Conservation (phyloP, 2,888 invertebrate species). For the Drosophila koepferae region DNA sequence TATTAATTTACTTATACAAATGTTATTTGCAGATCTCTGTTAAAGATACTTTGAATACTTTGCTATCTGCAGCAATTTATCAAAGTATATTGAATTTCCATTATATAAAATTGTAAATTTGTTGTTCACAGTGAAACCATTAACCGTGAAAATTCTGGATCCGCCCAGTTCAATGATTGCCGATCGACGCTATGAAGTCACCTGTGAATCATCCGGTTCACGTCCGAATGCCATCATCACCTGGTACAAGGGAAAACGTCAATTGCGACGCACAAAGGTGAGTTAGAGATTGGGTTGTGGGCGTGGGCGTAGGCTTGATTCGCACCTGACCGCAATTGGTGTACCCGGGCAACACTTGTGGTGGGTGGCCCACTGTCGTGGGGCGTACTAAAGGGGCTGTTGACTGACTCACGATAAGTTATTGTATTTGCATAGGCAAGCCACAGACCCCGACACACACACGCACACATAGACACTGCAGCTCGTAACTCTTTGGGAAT, state of each 20-base stretch:
- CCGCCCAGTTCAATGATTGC: slow-evolving; percentile 90
- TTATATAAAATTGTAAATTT: slow-evolving; percentile 1
- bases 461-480: slow-evolving; percentile 39
- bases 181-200: slow-evolving; percentile 92
- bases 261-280: slow-evolving; percentile 92
- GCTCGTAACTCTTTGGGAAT: slow-evolving; percentile 58
- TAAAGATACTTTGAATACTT: background rate
- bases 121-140: slow-evolving; percentile 89
- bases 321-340: slow-evolving; percentile 74
- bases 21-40: background rate
- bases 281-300: slow-evolving; percentile 47
- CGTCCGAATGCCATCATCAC: slow-evolving; percentile 94
- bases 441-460: slow-evolving; percentile 38
- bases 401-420: slow-evolving; percentile 77
- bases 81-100: background rate
- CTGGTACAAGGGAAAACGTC: slow-evolving; percentile 95
- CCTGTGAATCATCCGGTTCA: slow-evolving; percentile 94
- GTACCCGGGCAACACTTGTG: slow-evolving; percentile 38
- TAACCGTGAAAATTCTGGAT: slow-evolving; percentile 92
- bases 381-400: slow-evolving; percentile 33
- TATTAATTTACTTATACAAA: background rate
- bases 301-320: background rate
- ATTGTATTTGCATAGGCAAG: slow-evolving; percentile 79
- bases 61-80: background rate
- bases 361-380: no score